Evolutionary conservation across 2,113 vertebrate genomes (phyloP).

Genomic region (Motacilla alba): DNA sequence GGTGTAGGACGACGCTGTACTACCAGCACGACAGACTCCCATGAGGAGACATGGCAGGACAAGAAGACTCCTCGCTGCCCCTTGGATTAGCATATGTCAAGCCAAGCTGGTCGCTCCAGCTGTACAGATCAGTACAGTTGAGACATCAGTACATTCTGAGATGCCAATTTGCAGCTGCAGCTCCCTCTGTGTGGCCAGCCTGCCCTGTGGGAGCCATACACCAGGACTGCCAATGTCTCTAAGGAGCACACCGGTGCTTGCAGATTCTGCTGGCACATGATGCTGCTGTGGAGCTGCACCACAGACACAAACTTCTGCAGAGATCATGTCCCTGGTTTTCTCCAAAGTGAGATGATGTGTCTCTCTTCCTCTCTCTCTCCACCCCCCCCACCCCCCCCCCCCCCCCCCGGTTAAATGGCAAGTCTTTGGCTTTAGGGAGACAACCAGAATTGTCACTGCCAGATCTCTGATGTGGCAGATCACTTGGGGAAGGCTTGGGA

Average conservation of each 20-base stretch:
- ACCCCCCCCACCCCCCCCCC: too few species aligned
- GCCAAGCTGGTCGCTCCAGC: background rate
- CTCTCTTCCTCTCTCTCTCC: too few species aligned
- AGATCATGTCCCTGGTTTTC: background rate
- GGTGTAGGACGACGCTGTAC: fast-evolving
- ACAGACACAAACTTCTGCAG: background rate
- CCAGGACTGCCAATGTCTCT: background rate
- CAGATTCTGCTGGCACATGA: fast-evolving
- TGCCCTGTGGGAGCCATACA: fast-evolving
- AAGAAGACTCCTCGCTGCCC: background rate
- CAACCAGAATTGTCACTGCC: background rate
- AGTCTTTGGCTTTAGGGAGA: background rate
- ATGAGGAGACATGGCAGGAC: background rate
- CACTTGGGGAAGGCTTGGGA: background rate
- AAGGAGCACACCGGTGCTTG: fast-evolving
- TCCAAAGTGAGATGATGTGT: background rate
- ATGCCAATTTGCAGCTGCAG: background rate
- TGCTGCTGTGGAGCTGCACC: background rate
- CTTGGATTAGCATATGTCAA: background rate
- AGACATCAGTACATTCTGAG: background rate
- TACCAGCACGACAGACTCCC: background rate
- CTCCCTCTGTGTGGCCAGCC: background rate
- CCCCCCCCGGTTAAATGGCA: background rate
- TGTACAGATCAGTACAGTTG: background rate
- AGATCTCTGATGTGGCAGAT: background rate